Evolutionary conservation across 1,140 invertebrate species (phyloP), one percentile per base, ranked within the genome.

Genomic region (Sesamia nonagrioides): DNA sequence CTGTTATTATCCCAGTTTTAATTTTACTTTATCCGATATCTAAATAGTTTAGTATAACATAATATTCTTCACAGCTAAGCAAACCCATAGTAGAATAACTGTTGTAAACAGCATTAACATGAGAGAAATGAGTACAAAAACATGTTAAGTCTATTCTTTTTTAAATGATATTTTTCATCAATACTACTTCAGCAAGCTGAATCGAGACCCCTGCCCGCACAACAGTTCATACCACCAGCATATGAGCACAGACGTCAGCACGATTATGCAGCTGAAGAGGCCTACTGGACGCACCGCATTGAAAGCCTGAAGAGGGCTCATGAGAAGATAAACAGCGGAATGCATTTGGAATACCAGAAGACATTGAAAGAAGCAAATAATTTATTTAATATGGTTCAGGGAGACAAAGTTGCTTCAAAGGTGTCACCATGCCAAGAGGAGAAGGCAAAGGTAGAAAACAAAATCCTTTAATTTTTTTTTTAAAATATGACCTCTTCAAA

Each of bases 311-410:
- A 93, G 72, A 74, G 92, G 21, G 89, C 90, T 77, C 93, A 94
- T 78, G 90, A 93, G 69, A 94, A 94, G 82, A 92, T 94, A 45
- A 94, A 91, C 78, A 86, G 87, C 66, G 86, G 87, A 35, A 94
- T 94, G 92, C 87, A 91, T 33, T 56, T 89, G 73, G 91, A 94
- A 77, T 94, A 94, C 77, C 90, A 94, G 78, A 94, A 94, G 60
- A 94, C 93, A 58, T 79, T 94, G 42, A 94, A 94, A 68, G 92
- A 94, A 86, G 91, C 93, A 15, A 92, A 92, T 87, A 87, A 94
- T 58, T 72, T 94, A 71, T 94, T 92, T 86, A 86, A 91, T 61
- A 21, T 88, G 60, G 88, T 90, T 33, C 82, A 92, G 80, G 81
- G 85, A 79, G 91, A 94, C 75, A 94, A 93, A 90, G 73, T 89